Evolutionary conservation across 2,888 invertebrate species (phyloP).

Genomic region (Liodrosophila aerea): DNA sequence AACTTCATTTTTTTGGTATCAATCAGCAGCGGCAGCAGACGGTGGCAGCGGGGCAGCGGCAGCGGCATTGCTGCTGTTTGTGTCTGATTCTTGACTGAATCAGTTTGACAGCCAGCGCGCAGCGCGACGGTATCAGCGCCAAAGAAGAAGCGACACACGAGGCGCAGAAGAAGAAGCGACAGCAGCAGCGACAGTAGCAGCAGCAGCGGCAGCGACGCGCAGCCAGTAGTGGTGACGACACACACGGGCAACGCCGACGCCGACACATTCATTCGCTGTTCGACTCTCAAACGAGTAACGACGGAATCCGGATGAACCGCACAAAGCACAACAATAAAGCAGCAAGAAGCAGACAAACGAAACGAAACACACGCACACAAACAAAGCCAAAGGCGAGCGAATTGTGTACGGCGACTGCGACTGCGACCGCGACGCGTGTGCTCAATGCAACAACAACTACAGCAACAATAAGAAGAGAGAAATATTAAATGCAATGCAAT

Average conservation of each 20-base stretch:
- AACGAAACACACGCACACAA: slow-evolving; percentile 31
- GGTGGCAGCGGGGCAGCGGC: slow-evolving; percentile 12
- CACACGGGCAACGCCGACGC: slow-evolving; percentile 56
- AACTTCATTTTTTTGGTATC: slow-evolving; percentile 79
- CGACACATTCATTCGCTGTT: slow-evolving; percentile 80
- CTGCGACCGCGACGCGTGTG: slow-evolving; percentile 59
- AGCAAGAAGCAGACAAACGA: slow-evolving; percentile 46
- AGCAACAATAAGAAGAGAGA: slow-evolving; percentile 3
- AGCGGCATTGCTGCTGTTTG: slow-evolving; percentile 39
- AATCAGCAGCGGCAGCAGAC: slow-evolving; percentile 58
- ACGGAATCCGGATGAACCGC: slow-evolving; percentile 76
- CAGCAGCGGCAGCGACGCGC: slow-evolving; percentile 41
- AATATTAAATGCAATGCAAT: slow-evolving; percentile 25
- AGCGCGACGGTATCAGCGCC: slow-evolving; percentile 31
- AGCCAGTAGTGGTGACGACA: slow-evolving; percentile 75
- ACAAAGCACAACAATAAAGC: slow-evolving; percentile 22
- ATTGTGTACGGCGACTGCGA: slow-evolving; percentile 40
- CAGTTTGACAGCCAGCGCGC: slow-evolving; percentile 72
- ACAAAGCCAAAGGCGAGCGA: slow-evolving; percentile 50
- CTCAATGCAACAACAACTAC: slow-evolving; percentile 33
- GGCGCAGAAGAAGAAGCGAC: slow-evolving; percentile 35
- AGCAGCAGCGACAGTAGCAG: slow-evolving; percentile 23
- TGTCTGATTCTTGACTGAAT: slow-evolving; percentile 75
- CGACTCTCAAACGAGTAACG: slow-evolving; percentile 81
- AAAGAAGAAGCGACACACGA: slow-evolving; percentile 15